Percentiles rank a stretch among this genome's conserved stretches.
Evolutionary conservation across 2,797 vertebrate species (phyloP).

Genomic region (Gephyroberyx darwinii): DNA sequence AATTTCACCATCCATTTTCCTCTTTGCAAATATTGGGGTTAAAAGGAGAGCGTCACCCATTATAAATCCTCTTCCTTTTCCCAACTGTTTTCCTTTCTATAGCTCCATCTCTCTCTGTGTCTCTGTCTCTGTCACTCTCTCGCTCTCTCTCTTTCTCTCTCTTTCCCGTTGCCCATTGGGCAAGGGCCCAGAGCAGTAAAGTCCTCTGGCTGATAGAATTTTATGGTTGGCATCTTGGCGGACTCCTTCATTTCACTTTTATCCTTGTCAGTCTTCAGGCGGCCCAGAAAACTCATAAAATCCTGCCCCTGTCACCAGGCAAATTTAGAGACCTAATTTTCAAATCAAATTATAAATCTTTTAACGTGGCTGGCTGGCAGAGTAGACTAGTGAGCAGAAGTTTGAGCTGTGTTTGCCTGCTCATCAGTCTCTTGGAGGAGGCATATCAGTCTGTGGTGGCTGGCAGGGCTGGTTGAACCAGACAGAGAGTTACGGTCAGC

Average conservation of each 20-base stretch:
- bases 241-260: slow-evolving; percentile 75
- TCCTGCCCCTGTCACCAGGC: slow-evolving; percentile 65
- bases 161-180: slow-evolving; percentile 63
- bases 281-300: slow-evolving; percentile 69
- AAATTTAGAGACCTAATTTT: slow-evolving; percentile 81
- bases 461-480: slow-evolving; percentile 57
- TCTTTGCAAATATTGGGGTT: slow-evolving; percentile 80
- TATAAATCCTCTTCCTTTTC: slow-evolving; percentile 70
- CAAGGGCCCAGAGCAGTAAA: slow-evolving; percentile 71
- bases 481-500: slow-evolving; percentile 65
- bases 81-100: slow-evolving; percentile 63
- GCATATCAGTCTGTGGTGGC: slow-evolving; percentile 60
- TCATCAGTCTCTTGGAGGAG: slow-evolving; percentile 65
- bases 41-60: slow-evolving; percentile 69
- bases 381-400: slow-evolving; percentile 59
- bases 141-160: slow-evolving; percentile 31
- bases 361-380: slow-evolving; percentile 60
- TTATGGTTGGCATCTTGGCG: slow-evolving; percentile 77
- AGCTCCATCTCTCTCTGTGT: background rate
- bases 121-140: background rate
- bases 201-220: slow-evolving; percentile 77
- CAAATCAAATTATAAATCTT: slow-evolving; percentile 79
- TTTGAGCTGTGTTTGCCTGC: slow-evolving; percentile 71
- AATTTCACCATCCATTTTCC: slow-evolving; percentile 73
- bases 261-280: slow-evolving; percentile 73